phyloP scores from a whole-genome alignment of 35 echinoderm and acorn worm genomes.

The Lytechinus variegatus region DNA sequence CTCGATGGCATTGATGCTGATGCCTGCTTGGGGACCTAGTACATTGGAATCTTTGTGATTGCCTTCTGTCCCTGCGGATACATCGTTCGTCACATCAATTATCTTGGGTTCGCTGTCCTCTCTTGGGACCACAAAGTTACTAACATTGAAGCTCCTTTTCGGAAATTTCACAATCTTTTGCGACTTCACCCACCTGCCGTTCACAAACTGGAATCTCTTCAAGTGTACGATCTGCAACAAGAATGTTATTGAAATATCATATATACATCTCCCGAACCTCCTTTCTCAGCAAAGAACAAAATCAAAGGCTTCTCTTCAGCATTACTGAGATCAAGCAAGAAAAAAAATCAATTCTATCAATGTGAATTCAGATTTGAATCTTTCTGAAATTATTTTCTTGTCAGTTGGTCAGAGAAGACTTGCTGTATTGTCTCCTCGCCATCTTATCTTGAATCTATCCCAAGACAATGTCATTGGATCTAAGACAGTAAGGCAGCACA shows the following conservation, averaged over 20 bases:
- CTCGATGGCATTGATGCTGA: slow-evolving; percentile 56
- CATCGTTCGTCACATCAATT: slow-evolving; percentile 18
- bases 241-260: background rate
- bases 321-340: background rate
- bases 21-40: slow-evolving; percentile 47
- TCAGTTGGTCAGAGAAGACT: no score
- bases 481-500: no score
- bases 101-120: slow-evolving; percentile 33
- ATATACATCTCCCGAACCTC: no score
- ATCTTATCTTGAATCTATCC: no score
- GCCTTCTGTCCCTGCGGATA: slow-evolving; percentile 32
- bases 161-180: slow-evolving; percentile 99
- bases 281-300: no score
- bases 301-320: no score
- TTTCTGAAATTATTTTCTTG: no score
- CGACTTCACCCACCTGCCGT: slow-evolving; percentile 98
- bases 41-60: background rate
- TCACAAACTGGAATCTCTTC: slow-evolving; percentile 99
- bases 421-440: no score
- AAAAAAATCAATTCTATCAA: background rate
- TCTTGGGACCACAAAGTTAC: slow-evolving; percentile 88
- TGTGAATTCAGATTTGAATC: background rate
- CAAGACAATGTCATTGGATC: no score
- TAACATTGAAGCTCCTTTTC: slow-evolving; percentile 80
- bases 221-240: slow-evolving; percentile 88